Evolutionary conservation across 2,113 vertebrate species (phyloP), one percentile per base, ranked within the genome.

Genomic region (Okapia johnstoni): DNA sequence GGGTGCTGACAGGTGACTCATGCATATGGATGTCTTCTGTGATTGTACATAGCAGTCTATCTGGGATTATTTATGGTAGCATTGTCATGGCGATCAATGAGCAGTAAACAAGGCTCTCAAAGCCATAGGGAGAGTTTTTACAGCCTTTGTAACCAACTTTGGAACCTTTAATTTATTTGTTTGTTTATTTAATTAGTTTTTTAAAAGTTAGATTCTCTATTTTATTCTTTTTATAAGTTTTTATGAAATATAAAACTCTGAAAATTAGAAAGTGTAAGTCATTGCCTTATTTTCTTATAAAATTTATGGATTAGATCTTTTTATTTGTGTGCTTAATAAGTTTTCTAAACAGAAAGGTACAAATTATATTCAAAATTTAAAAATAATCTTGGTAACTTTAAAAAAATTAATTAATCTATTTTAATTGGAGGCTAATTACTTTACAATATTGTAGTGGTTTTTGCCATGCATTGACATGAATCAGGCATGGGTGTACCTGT

Each of bases 21-120:
- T 98, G 95, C 96, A 98, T 98, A 98, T 98, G 97, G 77, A 98
- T 97, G 97, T 97, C 96, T 91, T 96, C 90, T 86, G 97, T 97
- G 93, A 96, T 97, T 98, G 97, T 73, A 86, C 95, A 73, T 28
- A 93, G 96, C 96, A 96, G 83, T 97, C 94, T 96, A 50, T 91
- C 70, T 91, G 88, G 66, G 76, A 95, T 97, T 98, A 97, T 97
- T 98, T 98, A 97, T 92, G 91, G 88, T 91, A 94, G 88, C 94
- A 96, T 97, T 98, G 96, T 98, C 88, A 88, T 61, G 30, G 81
- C 2, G 13, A 98, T 97, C 96, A 91, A 83, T 96, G 85, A 97
- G 50, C 76, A 90, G 90, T 96, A 98, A 97, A 97, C 96, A 98
- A 76, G 46, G 15, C 63, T 91, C 85, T 96, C 91, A 95, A 93